Evolutionary conservation across 2,888 invertebrate species (phyloP), one percentile per base, ranked within the genome.

Genomic region (Coronaproctus castanopsis): DNA sequence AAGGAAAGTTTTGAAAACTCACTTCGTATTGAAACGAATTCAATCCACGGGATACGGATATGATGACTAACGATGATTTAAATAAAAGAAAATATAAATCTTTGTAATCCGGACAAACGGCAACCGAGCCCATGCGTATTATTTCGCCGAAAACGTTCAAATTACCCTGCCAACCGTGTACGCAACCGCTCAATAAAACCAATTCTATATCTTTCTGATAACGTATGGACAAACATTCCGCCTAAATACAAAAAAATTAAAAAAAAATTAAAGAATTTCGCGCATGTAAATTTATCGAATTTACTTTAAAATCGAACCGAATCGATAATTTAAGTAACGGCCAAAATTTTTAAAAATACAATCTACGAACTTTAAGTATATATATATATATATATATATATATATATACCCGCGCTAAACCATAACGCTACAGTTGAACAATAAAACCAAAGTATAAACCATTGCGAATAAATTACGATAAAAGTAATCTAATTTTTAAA

Each of bases 1-100:
- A n/a, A n/a, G n/a, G n/a, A n/a, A n/a, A n/a, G n/a, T n/a, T n/a
- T n/a, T n/a, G n/a, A n/a, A 52, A 22, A 67, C 67, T 71, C 73
- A 90, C 91, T 81, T 93, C 92, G 73, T 91, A 95, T 65, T 91
- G 87, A 73, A 96, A 95, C 58, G 91, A 90, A 69, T 91, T 93
- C 73, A 92, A 85, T 66, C 92, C 78, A 65, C 87, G 83, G 72
- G 91, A 91, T 63, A 93, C 89, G 62, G 91, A 88, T 62, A 97
- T 76, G 67, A 96, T 82, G 52, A 97, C 79, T 61, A 97, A 75
- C 0, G 88, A 87, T 58, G 86, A 80, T 1, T 92, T 85, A 72
- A 97, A 96, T 2, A 96, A 77, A 1, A 95, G 88, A 61, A 96
- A 82, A 71, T 93, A 92, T 68, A 93, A 80, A 71, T 95, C 93